Conservation (phyloP, 2,888 invertebrate species). For the Branchellion lobata region DNA sequence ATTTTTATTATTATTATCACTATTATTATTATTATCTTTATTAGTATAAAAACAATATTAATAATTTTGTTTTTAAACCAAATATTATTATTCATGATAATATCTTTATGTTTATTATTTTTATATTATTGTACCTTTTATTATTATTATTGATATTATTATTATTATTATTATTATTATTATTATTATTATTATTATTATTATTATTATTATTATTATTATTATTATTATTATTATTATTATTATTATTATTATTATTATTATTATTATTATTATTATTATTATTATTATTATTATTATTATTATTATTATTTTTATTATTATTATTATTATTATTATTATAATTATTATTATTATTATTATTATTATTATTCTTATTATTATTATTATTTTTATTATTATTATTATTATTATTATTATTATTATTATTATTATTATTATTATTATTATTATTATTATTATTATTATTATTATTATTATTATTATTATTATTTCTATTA, state of each 20-base stretch:
- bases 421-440: neutral
- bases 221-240: slow-evolving; percentile 12
- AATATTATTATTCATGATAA: slow-evolving; percentile 16
- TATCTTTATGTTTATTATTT: neutral
- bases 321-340: slow-evolving; percentile 50
- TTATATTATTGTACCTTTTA: slow-evolving; percentile 1
- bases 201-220: slow-evolving; percentile 18
- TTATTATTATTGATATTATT: slow-evolving; percentile 30
- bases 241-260: slow-evolving; percentile 41
- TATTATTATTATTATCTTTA: too few relatives aligned
- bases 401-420: neutral
- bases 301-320: slow-evolving; percentile 48
- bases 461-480: too few relatives aligned
- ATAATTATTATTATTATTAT: slow-evolving; percentile 50
- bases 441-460: too few relatives aligned
- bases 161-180: slow-evolving; percentile 22
- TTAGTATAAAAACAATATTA: too few relatives aligned
- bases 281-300: slow-evolving; percentile 45
- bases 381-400: slow-evolving; percentile 33
- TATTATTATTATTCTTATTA: slow-evolving; percentile 48
- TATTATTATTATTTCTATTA: too few relatives aligned
- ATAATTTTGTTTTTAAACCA: too few relatives aligned
- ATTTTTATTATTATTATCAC: too few relatives aligned
- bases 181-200: slow-evolving; percentile 34
- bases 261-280: slow-evolving; percentile 44